Evolutionary conservation across 2,888 invertebrate genomes (phyloP).

Genomic region (Gymnosoma rotundatum): DNA sequence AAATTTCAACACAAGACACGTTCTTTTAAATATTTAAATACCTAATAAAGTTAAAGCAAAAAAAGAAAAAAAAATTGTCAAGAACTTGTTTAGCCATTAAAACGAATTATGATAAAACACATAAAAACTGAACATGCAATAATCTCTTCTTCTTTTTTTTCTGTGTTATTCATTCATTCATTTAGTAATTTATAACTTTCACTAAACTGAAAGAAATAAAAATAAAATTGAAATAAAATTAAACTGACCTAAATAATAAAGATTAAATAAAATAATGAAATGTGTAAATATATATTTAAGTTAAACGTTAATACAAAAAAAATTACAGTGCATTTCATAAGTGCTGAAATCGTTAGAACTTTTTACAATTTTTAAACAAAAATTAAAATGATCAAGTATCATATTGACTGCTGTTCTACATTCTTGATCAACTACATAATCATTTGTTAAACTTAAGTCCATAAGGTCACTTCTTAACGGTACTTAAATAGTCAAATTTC

Average conservation of each 20-base stretch:
- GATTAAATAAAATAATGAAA: not conserved
- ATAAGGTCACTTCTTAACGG: no score
- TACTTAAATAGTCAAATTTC: no score
- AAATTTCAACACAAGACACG: constrained; percentile 52
- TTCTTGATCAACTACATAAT: no score
- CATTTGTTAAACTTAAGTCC: no score
- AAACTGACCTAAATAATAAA: constrained; percentile 51
- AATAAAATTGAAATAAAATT: constrained; percentile 36
- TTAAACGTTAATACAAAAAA: not conserved
- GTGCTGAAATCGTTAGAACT: no score
- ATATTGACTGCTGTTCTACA: no score
- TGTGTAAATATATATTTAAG: constrained; percentile 11
- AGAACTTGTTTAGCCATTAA: constrained; percentile 67
- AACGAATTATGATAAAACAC: constrained; percentile 59
- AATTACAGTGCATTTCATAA: no score
- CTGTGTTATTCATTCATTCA: constrained; percentile 11
- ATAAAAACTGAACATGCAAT: constrained; percentile 37
- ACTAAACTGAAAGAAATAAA: constrained; percentile 15
- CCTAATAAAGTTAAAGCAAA: no score
- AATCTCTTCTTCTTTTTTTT: constrained; percentile 26
- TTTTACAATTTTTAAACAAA: no score
- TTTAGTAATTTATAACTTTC: constrained; percentile 59
- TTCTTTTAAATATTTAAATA: constrained; percentile 33
- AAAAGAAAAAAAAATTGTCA: not conserved
- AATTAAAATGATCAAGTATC: no score